Evolutionary conservation across 2,797 vertebrate genomes (phyloP), one percentile per base, ranked within the genome.

Genomic region (Sebastes vulpes): DNA sequence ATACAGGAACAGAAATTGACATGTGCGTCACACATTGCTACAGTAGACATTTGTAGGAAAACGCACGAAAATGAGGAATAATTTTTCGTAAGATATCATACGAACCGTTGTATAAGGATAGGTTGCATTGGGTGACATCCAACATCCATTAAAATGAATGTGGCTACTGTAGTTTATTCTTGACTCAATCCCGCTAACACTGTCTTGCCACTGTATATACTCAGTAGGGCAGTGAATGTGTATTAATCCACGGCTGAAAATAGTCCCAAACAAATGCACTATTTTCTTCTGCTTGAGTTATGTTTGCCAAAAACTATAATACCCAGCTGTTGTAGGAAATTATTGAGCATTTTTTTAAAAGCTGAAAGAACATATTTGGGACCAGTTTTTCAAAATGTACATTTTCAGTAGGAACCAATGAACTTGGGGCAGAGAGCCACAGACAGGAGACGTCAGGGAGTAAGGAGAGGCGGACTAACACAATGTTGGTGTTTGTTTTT

Each of bases 1-100:
- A 0, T 0, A 42, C 38, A 0, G 14, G 14, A 0, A 0, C 42
- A 6, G 16, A 46, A 46, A 46, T 46, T 46, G 38, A 46, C 38
- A 46, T 18, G 14, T 46, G 38, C 1, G 6, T 46, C 38, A 46
- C 3, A 14, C 1, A 18, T 7, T 46, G 38, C 38, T 14, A 38
- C 35, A 14, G 5, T 42, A 16, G 38, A 42, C 38, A 46, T 46
- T 46, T 0, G 0, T 8, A 46, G 16, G 42, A 46, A 46, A 18
- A 46, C 6, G 16, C 42, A 46, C 6, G 3, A 3, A 46, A 26
- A 46, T 46, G 42, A 46, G 0, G 38, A 46, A 18, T 46, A 46
- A 46, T 3, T 46, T 16, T 46, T 46, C 6, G 0, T 46, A 46
- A 42, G 14, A 18, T 18, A 42, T 42, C 38, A 42, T 42, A 42